Percentiles rank a stretch among this genome's conserved stretches.
Conservation (phyloP, 2,888 invertebrate species). For the Caenorhabditis plicata region DNA sequence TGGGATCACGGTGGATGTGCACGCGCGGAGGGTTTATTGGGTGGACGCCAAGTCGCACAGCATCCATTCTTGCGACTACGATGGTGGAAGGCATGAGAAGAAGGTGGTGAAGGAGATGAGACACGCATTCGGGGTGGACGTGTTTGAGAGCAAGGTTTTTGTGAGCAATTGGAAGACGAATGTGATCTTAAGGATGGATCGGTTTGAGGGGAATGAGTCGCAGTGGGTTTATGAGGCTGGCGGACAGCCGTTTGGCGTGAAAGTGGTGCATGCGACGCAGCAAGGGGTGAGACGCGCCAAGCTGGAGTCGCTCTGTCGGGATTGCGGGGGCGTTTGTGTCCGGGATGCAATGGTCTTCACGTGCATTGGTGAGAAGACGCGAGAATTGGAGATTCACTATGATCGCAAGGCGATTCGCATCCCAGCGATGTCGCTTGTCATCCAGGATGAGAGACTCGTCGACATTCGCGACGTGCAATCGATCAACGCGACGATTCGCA, state of each 20-base stretch:
- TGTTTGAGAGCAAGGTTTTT: slow-evolving; percentile 84
- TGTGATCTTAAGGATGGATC: slow-evolving; percentile 79
- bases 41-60: slow-evolving; percentile 74
- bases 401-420: too few species aligned
- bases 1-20: slow-evolving; percentile 80
- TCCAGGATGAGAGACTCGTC: too few species aligned
- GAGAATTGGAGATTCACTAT: too few species aligned
- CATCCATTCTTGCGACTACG: slow-evolving; percentile 80
- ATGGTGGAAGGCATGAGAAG: slow-evolving; percentile 77
- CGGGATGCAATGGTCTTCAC: too few species aligned
- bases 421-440: too few species aligned
- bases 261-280: slow-evolving; percentile 80
- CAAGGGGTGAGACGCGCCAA: too few species aligned
- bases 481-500: too few species aligned
- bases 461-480: too few species aligned
- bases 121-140: slow-evolving; percentile 85
- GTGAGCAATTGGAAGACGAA: slow-evolving; percentile 93
- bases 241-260: slow-evolving; percentile 87
- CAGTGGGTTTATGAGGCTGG: slow-evolving; percentile 77
- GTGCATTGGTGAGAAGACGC: too few species aligned
- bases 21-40: slow-evolving; percentile 71
- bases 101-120: slow-evolving; percentile 76
- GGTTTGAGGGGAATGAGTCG: slow-evolving; percentile 81
- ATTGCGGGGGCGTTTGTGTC: too few species aligned
- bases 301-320: too few species aligned